Conservation (phyloP, 2,888 invertebrate genomes). For the Ornithoptera alexandrae region DNA sequence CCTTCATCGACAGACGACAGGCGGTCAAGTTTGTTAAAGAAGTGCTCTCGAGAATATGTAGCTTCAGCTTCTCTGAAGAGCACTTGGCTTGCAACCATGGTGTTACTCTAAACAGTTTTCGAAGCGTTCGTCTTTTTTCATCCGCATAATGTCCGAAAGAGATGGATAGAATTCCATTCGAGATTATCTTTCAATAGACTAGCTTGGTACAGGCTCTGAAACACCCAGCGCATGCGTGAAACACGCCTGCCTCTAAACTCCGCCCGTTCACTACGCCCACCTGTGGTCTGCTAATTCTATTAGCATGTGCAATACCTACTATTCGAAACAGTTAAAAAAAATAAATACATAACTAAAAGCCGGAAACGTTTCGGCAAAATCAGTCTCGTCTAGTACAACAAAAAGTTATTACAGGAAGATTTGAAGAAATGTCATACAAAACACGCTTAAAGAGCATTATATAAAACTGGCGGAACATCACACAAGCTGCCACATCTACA, state of each 20-base stretch:
- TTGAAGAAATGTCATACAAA: slow-evolving; percentile 35
- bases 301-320: slow-evolving; percentile 54
- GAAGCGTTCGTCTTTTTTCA: slow-evolving; percentile 61
- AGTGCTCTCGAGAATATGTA: slow-evolving; percentile 49
- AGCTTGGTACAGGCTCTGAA: slow-evolving; percentile 42
- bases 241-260: slow-evolving; percentile 65
- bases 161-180: slow-evolving; percentile 57
- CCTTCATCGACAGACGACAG: slow-evolving; percentile 48
- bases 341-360: slow-evolving; percentile 27
- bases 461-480: slow-evolving; percentile 68
- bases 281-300: slow-evolving; percentile 58
- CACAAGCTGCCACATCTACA: slow-evolving; percentile 69
- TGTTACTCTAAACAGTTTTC: slow-evolving; percentile 49
- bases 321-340: slow-evolving; percentile 25
- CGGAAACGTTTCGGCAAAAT: slow-evolving; percentile 20
- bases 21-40: slow-evolving; percentile 72
- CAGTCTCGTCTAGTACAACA: slow-evolving; percentile 23
- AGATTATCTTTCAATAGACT: slow-evolving; percentile 40
- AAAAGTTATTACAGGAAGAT: slow-evolving; percentile 33
- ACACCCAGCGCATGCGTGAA: slow-evolving; percentile 65
- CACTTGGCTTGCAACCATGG: slow-evolving; percentile 51
- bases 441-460: slow-evolving; percentile 47
- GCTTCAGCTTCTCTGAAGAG: slow-evolving; percentile 64
- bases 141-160: slow-evolving; percentile 55
- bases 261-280: slow-evolving; percentile 73